These are phyloP conservation scores for Cataglyphis altisquamis DNA, from an alignment of 2,888 invertebrate species.

Conservation along the genomic window DNA sequence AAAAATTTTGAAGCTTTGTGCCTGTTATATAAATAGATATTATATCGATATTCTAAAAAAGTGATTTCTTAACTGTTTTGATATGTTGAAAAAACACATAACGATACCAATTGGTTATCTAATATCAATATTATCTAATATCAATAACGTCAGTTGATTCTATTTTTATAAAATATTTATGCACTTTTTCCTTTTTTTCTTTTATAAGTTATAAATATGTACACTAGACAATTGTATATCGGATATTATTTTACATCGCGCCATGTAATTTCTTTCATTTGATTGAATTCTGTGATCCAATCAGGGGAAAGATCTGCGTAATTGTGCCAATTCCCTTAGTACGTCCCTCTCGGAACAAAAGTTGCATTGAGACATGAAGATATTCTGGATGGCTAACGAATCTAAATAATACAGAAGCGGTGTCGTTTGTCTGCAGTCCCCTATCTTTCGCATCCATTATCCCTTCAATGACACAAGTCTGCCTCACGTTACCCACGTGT, in stretches of 20 bases:
- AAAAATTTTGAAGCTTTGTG: neutral
- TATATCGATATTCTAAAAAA: neutral
- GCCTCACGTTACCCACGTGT: conserved; percentile 97
- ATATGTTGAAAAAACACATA: neutral
- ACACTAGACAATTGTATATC: conserved; percentile 18
- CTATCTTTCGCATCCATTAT: conserved; percentile 89
- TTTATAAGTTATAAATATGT: conserved; percentile 8
- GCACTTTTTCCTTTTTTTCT: neutral
- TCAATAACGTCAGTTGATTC: conserved; percentile 13
- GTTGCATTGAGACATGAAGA: conserved; percentile 92
- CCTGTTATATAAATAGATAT: neutral
- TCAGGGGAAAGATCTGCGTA: conserved; percentile 90
- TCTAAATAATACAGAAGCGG: conserved; percentile 94
- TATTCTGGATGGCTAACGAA: conserved; percentile 97
- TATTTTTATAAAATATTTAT: conserved; percentile 43
- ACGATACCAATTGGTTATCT: neutral
- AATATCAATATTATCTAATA: neutral
- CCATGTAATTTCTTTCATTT: conserved; percentile 71
- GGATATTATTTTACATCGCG: conserved; percentile 76
- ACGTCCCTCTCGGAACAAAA: conserved; percentile 94
- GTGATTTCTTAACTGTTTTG: neutral
- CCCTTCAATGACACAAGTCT: conserved; percentile 96
- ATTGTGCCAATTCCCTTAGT: conserved; percentile 96
- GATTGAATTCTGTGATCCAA: conserved; percentile 64
- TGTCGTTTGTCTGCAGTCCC: conserved; percentile 93